A percentile compares a stretch with the other conserved stretches of the same genome.
Evolutionary conservation across 2,797 vertebrate genomes (phyloP).

Genomic region (Garrulus glandarius): DNA sequence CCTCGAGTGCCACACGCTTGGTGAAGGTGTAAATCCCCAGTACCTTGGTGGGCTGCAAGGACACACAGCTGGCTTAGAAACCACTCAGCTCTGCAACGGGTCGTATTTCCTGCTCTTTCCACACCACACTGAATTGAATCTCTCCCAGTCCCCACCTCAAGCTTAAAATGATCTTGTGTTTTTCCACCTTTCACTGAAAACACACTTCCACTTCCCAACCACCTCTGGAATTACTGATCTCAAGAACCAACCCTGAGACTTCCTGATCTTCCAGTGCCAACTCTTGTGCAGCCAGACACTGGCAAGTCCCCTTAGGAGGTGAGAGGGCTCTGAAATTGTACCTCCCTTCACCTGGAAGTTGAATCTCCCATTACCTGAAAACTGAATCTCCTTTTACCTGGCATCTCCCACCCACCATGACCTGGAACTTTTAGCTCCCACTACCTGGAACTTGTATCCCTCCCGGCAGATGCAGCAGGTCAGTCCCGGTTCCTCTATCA

Average conservation of each 20-base stretch:
- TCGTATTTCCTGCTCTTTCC: neutral
- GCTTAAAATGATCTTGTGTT: neutral
- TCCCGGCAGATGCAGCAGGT: slow-evolving; percentile 98
- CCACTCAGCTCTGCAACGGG: neutral
- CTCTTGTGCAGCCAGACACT: neutral
- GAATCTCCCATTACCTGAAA: neutral
- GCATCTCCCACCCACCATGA: too few relatives aligned
- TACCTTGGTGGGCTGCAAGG: slow-evolving; percentile 91
- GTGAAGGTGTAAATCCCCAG: slow-evolving; percentile 98
- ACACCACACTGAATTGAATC: neutral
- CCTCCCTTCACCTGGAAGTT: neutral
- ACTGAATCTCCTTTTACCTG: slow-evolving; percentile 34
- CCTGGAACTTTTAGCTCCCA: too few relatives aligned
- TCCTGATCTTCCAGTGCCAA: neutral
- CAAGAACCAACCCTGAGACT: neutral
- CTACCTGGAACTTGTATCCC: slow-evolving; percentile 97
- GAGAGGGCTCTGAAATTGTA: neutral
- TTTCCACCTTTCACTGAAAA: neutral
- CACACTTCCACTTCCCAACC: neutral
- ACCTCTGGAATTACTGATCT: neutral
- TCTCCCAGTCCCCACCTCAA: neutral
- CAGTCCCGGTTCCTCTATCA: slow-evolving; percentile 95
- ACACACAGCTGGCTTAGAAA: neutral
- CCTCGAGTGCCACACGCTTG: slow-evolving; percentile 92
- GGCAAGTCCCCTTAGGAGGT: neutral